Evolutionary conservation across 2,888 invertebrate species (phyloP), one percentile per base, ranked within the genome.

Genomic region (Hololepta plana): DNA sequence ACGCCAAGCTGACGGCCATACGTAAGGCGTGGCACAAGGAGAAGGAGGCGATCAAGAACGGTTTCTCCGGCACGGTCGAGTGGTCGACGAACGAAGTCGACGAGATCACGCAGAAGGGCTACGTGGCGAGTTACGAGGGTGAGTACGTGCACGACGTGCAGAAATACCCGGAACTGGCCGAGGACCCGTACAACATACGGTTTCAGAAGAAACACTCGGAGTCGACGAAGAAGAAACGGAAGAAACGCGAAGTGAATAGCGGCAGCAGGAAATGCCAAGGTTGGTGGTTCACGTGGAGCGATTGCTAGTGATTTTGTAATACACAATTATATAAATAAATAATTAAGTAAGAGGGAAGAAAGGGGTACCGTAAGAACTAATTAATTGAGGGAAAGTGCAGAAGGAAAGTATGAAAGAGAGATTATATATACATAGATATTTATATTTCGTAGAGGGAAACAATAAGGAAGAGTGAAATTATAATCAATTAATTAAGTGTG

Each of bases 11-110:
- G 4, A 69, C 77, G 13, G 90, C 91, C 0, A 71, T 87, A 23
- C 67, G 82, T 20, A 87, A 87, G 51, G 88, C 93, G 21, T 93
- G 93, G 93, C 79, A 81, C 43, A 67, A 84, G 31, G 91, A 93
- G 51, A 76, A 81, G 33, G 88, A 90, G 46, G 71, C 81, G 3
- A 56, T 84, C 20, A 72, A 80, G 34, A 68, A 68, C 29, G 82
- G 81, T 19, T 65, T 80, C 12, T 72, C 74, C 24, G 80, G 81
- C 13, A 64, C 65, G 32, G 57, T 76, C 20, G 87, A 87, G 37
- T 93, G 93, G 91, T 72, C 79, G 32, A 72, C 79, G 26, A 68
- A 73, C 23, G 91, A 93, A 56, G 69, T 76, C 38, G 85, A 90
- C 40, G 88, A 91, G 56, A 33, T 35, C 11, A 60, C 77, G 38